Percentiles rank a stretch among this genome's conserved stretches.
Conservation (phyloP, 2,797 vertebrate species). For the Gallinago solitaria region DNA sequence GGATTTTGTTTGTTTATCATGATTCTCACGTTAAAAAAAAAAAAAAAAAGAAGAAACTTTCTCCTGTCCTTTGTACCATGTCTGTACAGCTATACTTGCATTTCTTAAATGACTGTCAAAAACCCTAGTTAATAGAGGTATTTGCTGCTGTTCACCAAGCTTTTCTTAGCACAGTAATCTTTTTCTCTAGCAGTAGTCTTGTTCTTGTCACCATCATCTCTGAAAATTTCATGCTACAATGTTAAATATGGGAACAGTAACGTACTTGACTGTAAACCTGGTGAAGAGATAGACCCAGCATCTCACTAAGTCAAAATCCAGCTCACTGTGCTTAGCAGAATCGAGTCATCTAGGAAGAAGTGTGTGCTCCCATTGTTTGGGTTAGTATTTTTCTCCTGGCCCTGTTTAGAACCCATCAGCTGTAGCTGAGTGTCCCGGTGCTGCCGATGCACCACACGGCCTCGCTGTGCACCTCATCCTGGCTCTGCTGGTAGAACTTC, state of each 20-base stretch:
- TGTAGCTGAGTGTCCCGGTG: rapidly evolving
- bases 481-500: rapidly evolving
- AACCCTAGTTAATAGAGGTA: background rate
- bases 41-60: background rate
- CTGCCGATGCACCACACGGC: background rate
- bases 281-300: background rate
- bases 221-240: background rate
- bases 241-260: background rate
- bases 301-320: background rate
- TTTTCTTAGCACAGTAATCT: background rate
- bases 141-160: background rate
- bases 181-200: background rate
- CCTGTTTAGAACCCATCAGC: background rate
- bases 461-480: background rate
- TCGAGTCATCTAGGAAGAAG: background rate
- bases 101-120: background rate
- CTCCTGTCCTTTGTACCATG: background rate
- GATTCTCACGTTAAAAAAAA: background rate
- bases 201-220: background rate
- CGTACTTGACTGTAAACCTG: background rate
- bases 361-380: background rate
- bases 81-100: background rate
- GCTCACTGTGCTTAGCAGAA: background rate
- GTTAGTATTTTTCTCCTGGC: background rate
- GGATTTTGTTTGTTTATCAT: background rate